Evolutionary conservation across 2,113 vertebrate species (phyloP).

Genomic region (Drymodes brunneopygia): DNA sequence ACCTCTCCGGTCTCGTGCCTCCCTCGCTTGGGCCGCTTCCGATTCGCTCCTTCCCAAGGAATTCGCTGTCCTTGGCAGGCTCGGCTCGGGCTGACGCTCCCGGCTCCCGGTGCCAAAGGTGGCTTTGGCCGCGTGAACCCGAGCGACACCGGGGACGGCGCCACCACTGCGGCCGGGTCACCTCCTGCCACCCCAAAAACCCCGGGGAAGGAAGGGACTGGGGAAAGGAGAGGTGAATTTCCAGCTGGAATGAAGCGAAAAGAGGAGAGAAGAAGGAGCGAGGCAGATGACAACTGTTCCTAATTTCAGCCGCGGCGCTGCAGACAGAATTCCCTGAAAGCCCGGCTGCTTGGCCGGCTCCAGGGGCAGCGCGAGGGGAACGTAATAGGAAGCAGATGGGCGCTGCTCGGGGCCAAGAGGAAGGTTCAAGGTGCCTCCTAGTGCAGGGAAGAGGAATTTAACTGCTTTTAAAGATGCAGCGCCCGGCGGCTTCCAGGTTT

Average conservation of each 20-base stretch:
- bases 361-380: constrained; percentile 25
- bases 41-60: constrained; percentile 37
- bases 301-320: constrained; percentile 47
- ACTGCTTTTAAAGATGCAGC: constrained; percentile 60
- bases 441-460: constrained; percentile 58
- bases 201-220: fast-evolving
- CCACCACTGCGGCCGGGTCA: fast-evolving
- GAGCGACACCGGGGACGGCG: fast-evolving
- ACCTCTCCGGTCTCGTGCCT: constrained; percentile 46
- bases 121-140: neutral
- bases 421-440: constrained; percentile 69
- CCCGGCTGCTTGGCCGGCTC: neutral
- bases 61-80: constrained; percentile 54
- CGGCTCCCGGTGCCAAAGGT: neutral
- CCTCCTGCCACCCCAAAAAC: neutral
- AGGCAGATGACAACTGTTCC: constrained; percentile 43
- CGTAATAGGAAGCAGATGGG: constrained; percentile 69
- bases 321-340: constrained; percentile 66
- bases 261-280: neutral
- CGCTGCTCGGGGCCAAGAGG: constrained; percentile 40
- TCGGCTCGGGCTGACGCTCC: neutral
- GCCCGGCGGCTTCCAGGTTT: constrained; percentile 3
- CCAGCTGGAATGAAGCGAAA: neutral
- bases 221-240: neutral
- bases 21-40: constrained; percentile 14